These are phyloP conservation scores for Galago senegalensis DNA, from an alignment of 2,797 vertebrate species.

Conservation along the genomic window DNA sequence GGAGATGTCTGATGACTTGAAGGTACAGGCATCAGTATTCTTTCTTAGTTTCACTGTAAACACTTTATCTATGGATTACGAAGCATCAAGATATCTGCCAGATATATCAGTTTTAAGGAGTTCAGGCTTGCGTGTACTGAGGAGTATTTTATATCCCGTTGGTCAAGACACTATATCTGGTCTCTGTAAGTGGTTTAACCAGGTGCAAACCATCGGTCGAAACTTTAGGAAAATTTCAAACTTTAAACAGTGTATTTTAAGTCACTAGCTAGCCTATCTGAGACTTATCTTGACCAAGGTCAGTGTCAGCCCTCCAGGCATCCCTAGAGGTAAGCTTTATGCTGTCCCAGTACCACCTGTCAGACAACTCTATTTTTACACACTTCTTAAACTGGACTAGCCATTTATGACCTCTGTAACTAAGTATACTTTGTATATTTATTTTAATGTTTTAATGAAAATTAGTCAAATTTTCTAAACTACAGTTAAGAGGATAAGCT, in stretches of 20 bases:
- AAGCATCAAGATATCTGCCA: neutral
- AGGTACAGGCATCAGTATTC: neutral
- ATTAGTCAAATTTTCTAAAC: neutral
- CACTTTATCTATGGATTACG: neutral
- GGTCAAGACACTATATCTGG: neutral
- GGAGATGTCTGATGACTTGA: neutral
- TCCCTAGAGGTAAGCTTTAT: neutral
- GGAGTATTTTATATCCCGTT: neutral
- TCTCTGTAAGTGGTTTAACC: neutral
- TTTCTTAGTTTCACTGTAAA: neutral
- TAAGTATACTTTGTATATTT: neutral
- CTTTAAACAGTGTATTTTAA: neutral
- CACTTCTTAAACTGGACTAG: neutral
- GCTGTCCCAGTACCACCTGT: neutral
- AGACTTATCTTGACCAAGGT: neutral
- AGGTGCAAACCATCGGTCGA: neutral
- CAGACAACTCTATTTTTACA: neutral
- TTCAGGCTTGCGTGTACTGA: neutral
- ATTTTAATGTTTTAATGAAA: slow-evolving; percentile 40
- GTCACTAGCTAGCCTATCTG: neutral
- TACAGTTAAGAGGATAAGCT: neutral
- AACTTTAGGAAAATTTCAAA: neutral
- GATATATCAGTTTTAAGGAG: neutral
- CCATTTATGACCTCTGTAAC: neutral
- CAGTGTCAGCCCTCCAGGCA: neutral